phyloP scores from a whole-genome alignment of 2,888 invertebrate species.

The Drosophila greeni region DNA sequence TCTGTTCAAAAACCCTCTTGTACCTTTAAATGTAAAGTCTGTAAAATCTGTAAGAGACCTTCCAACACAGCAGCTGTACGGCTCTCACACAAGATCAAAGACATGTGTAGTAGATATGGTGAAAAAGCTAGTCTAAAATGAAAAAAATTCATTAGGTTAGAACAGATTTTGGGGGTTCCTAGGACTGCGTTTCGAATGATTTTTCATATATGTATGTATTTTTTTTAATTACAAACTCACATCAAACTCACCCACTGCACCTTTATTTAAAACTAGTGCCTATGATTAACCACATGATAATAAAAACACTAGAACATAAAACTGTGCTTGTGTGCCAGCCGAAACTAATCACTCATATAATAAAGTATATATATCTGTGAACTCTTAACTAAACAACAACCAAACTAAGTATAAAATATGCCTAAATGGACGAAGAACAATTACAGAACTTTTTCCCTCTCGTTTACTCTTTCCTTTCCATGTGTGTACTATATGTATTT shows the following conservation, averaged over 20 bases:
- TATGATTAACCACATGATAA: constrained; percentile 20
- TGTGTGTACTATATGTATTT: constrained; percentile 62
- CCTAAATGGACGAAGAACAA: constrained; percentile 37
- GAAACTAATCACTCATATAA: constrained; percentile 59
- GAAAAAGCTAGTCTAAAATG: constrained; percentile 1
- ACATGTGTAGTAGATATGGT: background rate
- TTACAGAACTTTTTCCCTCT: constrained; percentile 71
- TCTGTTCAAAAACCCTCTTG: constrained; percentile 10
- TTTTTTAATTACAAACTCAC: constrained; percentile 41
- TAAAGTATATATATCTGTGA: constrained; percentile 33
- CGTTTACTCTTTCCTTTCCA: constrained; percentile 56
- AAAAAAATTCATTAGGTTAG: constrained; percentile 1
- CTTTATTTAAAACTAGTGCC: constrained; percentile 38
- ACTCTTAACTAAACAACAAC: constrained; percentile 20
- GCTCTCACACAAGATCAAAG: constrained; percentile 17
- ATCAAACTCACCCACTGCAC: constrained; percentile 65
- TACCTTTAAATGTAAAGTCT: constrained; percentile 20
- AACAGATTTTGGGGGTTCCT: constrained; percentile 8
- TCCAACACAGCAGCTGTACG: background rate
- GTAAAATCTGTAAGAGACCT: constrained; percentile 12
- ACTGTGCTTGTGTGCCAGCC: constrained; percentile 49
- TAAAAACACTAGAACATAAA: constrained; percentile 41
- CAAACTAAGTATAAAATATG: constrained; percentile 21
- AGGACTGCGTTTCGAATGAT: constrained; percentile 32
- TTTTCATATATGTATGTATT: constrained; percentile 21